Conservation (phyloP, 2,797 vertebrate genomes). For the Esox lucius region DNA sequence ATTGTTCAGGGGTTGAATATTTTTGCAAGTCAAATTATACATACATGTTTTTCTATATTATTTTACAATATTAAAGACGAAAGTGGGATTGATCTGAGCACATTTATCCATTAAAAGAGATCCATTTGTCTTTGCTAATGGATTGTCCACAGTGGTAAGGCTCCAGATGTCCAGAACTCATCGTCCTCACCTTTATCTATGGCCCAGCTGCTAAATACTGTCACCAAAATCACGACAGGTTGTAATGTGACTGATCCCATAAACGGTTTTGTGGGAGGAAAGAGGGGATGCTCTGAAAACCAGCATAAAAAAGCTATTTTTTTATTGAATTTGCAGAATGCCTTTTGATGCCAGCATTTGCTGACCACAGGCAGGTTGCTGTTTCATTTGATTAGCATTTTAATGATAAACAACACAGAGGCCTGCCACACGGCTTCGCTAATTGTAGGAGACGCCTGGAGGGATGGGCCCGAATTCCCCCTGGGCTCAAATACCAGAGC, state of each 20-base stretch:
- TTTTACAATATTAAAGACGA: too few relatives aligned
- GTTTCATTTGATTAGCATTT: slow-evolving; percentile 58
- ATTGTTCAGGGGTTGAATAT: too few relatives aligned
- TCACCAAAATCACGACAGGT: neutral
- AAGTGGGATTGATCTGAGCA: too few relatives aligned
- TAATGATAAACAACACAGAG: slow-evolving; percentile 53
- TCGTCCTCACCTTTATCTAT: too few relatives aligned
- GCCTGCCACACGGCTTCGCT: slow-evolving; percentile 32
- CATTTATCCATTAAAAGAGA: too few relatives aligned
- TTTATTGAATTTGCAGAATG: slow-evolving; percentile 34
- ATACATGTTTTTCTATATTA: too few relatives aligned
- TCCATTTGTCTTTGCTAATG: too few relatives aligned
- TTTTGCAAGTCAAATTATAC: too few relatives aligned
- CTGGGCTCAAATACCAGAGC: slow-evolving; percentile 24
- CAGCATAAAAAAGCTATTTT: slow-evolving; percentile 14
- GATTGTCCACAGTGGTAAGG: too few relatives aligned
- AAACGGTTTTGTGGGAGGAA: neutral
- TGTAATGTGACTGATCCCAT: neutral
- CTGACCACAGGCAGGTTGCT: slow-evolving; percentile 43
- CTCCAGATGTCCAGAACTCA: too few relatives aligned
- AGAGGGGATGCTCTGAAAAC: slow-evolving; percentile 16
- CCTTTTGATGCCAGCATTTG: slow-evolving; percentile 25
- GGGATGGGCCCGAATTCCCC: slow-evolving; percentile 28
- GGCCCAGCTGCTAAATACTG: neutral
- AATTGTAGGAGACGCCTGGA: slow-evolving; percentile 45